Conservation (phyloP, 2,888 invertebrate genomes). For the Abscondita cerata region DNA sequence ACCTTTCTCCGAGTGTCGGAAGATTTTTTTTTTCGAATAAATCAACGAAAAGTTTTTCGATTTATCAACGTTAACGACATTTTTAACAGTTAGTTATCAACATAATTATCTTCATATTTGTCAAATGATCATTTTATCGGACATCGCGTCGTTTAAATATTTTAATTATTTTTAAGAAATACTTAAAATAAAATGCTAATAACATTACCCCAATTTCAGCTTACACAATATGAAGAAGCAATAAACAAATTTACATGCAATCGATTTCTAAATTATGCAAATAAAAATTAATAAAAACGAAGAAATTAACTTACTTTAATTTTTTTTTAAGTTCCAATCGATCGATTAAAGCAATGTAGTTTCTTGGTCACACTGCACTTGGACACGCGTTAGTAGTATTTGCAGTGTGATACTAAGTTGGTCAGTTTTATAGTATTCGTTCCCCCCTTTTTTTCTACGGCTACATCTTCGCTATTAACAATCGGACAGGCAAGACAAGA, state of each 20-base stretch:
- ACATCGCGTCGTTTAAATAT: no score
- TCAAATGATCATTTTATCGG: no score
- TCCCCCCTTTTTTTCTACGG: constrained; percentile 33
- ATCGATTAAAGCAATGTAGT: not conserved
- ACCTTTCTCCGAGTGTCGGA: constrained; percentile 14
- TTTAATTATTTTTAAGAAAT: no score
- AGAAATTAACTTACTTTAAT: not conserved
- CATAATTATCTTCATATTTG: no score
- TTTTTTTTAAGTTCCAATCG: not conserved
- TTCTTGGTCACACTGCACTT: constrained; percentile 35
- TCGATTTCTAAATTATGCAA: no score
- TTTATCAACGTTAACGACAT: not conserved
- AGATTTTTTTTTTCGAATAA: no score
- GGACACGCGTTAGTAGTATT: constrained; percentile 36
- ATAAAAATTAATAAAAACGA: constrained; percentile 7
- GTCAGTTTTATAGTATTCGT: constrained; percentile 35
- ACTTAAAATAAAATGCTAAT: no score
- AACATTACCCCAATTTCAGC: no score
- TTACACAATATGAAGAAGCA: no score
- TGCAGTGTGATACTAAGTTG: constrained; percentile 30
- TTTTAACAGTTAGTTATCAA: not conserved
- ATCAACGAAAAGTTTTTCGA: not conserved
- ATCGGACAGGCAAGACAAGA: constrained; percentile 32
- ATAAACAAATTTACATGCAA: no score
- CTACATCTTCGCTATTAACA: constrained; percentile 36